These are phyloP conservation scores for Cebus imitator DNA, from an alignment of 2,113 vertebrate species.

Conservation along the genomic window DNA sequence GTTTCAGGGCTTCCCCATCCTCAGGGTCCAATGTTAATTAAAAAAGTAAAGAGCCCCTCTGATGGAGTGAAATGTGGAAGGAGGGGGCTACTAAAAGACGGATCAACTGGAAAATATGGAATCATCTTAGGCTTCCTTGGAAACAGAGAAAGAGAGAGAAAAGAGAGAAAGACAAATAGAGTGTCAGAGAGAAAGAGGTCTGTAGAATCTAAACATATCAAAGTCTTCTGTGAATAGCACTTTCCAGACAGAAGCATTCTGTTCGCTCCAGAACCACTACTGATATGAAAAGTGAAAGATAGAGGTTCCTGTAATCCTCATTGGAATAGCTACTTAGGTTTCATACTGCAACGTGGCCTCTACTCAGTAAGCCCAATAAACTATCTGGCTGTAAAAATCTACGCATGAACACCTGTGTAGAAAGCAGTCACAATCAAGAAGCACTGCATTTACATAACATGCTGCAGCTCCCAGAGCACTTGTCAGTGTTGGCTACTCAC, in stretches of 20 bases:
- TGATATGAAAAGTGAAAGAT: neutral
- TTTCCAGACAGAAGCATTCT: neutral
- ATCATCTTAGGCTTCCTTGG: neutral
- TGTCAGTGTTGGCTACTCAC: neutral
- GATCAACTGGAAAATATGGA: neutral
- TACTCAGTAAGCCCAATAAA: neutral
- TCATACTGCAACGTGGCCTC: neutral
- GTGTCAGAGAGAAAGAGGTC: neutral
- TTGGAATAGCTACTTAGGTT: neutral
- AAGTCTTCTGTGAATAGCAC: neutral
- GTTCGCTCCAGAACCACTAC: neutral
- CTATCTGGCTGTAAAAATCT: neutral
- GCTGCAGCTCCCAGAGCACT: neutral
- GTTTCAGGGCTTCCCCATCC: neutral
- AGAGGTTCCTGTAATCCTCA: neutral
- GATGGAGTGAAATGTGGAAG: neutral
- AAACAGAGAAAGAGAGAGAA: neutral
- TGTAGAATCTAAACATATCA: neutral
- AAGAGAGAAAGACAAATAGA: neutral
- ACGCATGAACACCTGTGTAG: fast-evolving
- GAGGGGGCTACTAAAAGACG: neutral
- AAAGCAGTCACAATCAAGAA: neutral
- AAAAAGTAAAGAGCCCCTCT: neutral
- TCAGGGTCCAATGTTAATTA: neutral
- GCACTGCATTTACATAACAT: neutral